Base-by-base conservation (phyloP, 2,888 invertebrate genomes). In the Monoplex corrugatus region DNA sequence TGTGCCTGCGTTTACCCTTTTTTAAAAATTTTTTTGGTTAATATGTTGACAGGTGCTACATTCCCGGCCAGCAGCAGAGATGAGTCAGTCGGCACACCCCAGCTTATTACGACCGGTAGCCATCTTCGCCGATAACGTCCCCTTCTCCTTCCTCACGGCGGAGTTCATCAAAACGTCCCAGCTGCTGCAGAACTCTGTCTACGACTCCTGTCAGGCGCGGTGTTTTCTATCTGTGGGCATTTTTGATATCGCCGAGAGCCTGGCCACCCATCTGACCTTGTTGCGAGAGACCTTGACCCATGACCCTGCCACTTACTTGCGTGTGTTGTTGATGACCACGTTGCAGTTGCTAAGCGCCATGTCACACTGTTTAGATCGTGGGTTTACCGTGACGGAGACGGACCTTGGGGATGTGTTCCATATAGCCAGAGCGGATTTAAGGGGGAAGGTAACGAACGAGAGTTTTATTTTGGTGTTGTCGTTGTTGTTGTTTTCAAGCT, bases 131-230 rank as follows among this genome's bases (percentile, higher is more conserved):
- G 94, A 95, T 88, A 92, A 92, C 45, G 92, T 95, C 86, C 95
- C 94, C 6, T 93, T 93, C 89, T 92, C 93, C 43, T 94, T 93
- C 90, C 93, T 95, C 32, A 93, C 94, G 0, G 94, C 94, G 19
- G 94, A 93, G 87, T 94, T 94, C 90, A 94, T 94, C 87, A 93
- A 94, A 89, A 94, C 94, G 45, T 93, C 93, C 87, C 94, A 94
- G 89, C 93, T 94, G 35, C 89, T 94, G 6, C 93, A 94, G 91
- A 94, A 94, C 75, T 92, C 92, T 35, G 92, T 94, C 43, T 93
- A 92, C 85, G 93, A 93, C 89, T 90, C 93, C 23, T 92, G 93
- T 87, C 90, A 91, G 43, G 93, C 94, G 45, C 93, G 94, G 82
- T 94, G 94, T 90, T 94, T 93, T 89, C 91, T 94, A 35, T 94